These are phyloP conservation scores for Nannoperca obscura DNA, from an alignment of 2,797 vertebrate genomes.

Conservation along the genomic window DNA sequence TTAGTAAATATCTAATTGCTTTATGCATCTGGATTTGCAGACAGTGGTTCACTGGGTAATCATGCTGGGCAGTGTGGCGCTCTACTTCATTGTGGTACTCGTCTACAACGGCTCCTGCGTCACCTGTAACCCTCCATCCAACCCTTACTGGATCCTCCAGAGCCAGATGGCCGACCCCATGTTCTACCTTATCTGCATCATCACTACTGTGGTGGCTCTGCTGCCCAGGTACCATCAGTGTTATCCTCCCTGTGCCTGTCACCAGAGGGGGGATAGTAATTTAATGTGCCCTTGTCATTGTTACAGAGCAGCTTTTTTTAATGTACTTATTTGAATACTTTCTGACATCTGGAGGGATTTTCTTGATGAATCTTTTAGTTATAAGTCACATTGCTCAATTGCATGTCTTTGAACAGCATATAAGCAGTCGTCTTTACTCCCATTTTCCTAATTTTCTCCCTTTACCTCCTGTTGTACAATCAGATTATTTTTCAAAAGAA, in stretches of 20 bases:
- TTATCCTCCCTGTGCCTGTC: slow-evolving; percentile 1
- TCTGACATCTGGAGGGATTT: background rate
- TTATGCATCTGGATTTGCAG: slow-evolving; percentile 73
- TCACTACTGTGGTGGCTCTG: slow-evolving; percentile 89
- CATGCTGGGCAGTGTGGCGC: slow-evolving; percentile 88
- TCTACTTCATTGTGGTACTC: slow-evolving; percentile 87
- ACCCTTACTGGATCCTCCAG: slow-evolving; percentile 92
- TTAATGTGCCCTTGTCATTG: slow-evolving; percentile 7
- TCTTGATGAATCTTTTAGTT: background rate
- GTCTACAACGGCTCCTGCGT: slow-evolving; percentile 88
- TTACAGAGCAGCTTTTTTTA: background rate
- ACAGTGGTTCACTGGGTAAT: slow-evolving; percentile 87
- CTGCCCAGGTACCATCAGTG: slow-evolving; percentile 89
- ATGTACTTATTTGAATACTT: background rate
- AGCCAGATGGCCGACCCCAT: slow-evolving; percentile 89
- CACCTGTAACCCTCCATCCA: slow-evolving; percentile 89
- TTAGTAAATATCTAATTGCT: background rate
- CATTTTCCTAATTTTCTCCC: background rate
- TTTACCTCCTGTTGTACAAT: background rate
- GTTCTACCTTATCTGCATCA: slow-evolving; percentile 92
- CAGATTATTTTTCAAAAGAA: background rate
- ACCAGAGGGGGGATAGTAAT: background rate
- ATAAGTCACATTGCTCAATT: background rate
- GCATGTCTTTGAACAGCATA: background rate
- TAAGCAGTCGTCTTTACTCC: background rate